phyloP scores from a whole-genome alignment of 2,888 invertebrate species.

The Amphipoea lucens region DNA sequence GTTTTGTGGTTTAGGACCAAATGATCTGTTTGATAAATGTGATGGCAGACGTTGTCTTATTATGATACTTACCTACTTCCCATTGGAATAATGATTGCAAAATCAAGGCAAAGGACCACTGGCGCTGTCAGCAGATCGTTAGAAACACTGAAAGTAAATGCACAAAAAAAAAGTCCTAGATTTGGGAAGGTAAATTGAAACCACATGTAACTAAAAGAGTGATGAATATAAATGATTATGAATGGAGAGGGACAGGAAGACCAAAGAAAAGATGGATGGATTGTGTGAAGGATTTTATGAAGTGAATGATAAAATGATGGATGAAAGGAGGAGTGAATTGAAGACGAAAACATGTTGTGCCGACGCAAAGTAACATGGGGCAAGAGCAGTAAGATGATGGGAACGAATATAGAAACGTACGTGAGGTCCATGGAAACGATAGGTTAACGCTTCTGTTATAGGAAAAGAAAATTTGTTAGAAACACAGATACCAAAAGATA shows the following conservation, averaged over 20 bases:
- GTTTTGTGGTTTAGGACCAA: slow-evolving; percentile 3
- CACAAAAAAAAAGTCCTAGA: too few species aligned
- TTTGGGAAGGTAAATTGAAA: background rate
- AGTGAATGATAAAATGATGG: background rate
- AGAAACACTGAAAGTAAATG: background rate
- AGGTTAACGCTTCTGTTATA: background rate
- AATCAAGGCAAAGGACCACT: background rate
- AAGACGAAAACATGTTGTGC: background rate
- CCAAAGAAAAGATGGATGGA: background rate
- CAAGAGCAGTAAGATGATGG: background rate
- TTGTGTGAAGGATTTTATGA: background rate
- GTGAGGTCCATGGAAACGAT: background rate
- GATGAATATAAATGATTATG: too few species aligned
- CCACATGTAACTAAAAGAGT: background rate
- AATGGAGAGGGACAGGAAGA: too few species aligned
- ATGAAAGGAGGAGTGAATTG: too few species aligned
- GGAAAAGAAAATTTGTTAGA: background rate
- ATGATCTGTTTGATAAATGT: slow-evolving; percentile 3
- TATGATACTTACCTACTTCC: background rate
- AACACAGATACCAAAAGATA: background rate
- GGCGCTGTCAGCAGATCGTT: background rate
- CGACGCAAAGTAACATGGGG: background rate
- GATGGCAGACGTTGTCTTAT: background rate
- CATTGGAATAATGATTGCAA: slow-evolving; percentile 3
- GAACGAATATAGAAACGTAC: background rate